Evolutionary conservation across 2,888 invertebrate species (phyloP), one percentile per base, ranked within the genome.

Genomic region (Venusia cambrica): DNA sequence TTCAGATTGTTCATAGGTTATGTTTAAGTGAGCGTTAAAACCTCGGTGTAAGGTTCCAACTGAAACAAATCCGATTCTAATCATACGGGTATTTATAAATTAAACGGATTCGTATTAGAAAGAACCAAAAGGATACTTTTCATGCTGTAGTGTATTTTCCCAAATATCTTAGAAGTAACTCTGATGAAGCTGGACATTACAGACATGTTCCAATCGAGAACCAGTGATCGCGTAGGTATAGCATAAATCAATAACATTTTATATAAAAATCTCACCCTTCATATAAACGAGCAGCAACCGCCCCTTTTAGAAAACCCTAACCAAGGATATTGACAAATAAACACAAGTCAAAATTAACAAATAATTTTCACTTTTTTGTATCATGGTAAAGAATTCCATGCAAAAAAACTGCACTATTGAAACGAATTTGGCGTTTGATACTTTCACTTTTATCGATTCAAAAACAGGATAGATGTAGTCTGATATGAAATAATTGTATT

Each of bases 221-320:
- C n/a, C n/a, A n/a, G n/a, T n/a, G n/a, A n/a, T n/a, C n/a, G n/a
- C n/a, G n/a, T n/a, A n/a, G n/a, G n/a, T 17, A 5, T 2, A 17
- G 6, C 17, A 1, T 9, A 19, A 19, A 19, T 27, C n/a, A 17
- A 28, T 9, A 7, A 8, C 6, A 27, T 24, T 35, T 40, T 28
- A 38, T 38, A 43, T 38, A 37, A 52, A 48, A 49, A 34, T 55
- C 83, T 84, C 71, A 85, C 85, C 84, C 83, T 85, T 85, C 85
- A 85, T 85, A 62, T 74, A 68, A 57, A 49, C 16, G 21, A 11
- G 9, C 37, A 56, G 46, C 48, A 48, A 44, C 58, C 62, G 54
- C 71, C 74, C 71, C 66, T 71, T 60, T 53, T 45, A 53, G 37
- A 54, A 38, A 48, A 10, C 30, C 39, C 32, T 38, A 27, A 31